A percentile compares a stretch with the other conserved stretches of the same genome.
Conservation (phyloP, 1,140 invertebrate genomes). For the Drosophila setifemur region DNA sequence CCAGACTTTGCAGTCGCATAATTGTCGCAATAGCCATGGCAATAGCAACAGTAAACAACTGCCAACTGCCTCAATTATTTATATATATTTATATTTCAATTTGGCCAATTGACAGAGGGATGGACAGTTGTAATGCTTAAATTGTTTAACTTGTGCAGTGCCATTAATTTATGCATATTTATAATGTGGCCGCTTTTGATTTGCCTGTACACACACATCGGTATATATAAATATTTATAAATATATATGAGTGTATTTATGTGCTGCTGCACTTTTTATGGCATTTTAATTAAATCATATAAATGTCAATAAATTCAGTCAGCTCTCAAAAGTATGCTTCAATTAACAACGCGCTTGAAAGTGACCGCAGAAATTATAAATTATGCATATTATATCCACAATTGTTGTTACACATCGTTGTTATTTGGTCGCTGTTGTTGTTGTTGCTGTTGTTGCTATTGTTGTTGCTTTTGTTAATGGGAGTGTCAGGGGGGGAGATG, state of each 20-base stretch:
- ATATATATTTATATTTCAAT: conserved; percentile 58
- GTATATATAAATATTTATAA: background rate
- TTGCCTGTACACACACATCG: conserved; percentile 6
- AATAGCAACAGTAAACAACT: background rate
- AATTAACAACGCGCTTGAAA: conserved; percentile 58
- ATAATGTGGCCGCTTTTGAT: conserved; percentile 40
- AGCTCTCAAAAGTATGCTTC: conserved; percentile 44
- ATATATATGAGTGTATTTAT: background rate
- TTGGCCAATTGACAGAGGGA: conserved; percentile 47
- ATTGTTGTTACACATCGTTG: conserved; percentile 45
- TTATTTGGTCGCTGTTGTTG: conserved; percentile 4
- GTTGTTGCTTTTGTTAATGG: background rate
- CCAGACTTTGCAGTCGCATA: conserved; percentile 43
- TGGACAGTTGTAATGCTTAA: conserved; percentile 38
- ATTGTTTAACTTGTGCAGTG: conserved; percentile 50
- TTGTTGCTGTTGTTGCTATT: background rate
- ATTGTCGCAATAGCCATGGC: conserved; percentile 21
- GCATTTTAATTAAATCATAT: conserved; percentile 63
- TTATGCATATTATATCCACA: conserved; percentile 48
- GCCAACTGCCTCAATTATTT: conserved; percentile 46
- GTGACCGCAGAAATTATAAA: conserved; percentile 54
- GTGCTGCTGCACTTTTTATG: conserved; percentile 28
- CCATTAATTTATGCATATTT: conserved; percentile 55
- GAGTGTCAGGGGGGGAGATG: background rate
- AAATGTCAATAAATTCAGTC: conserved; percentile 63